Evolutionary conservation across 1,140 invertebrate species (phyloP).

Genomic region (Drosophila nasuta): DNA sequence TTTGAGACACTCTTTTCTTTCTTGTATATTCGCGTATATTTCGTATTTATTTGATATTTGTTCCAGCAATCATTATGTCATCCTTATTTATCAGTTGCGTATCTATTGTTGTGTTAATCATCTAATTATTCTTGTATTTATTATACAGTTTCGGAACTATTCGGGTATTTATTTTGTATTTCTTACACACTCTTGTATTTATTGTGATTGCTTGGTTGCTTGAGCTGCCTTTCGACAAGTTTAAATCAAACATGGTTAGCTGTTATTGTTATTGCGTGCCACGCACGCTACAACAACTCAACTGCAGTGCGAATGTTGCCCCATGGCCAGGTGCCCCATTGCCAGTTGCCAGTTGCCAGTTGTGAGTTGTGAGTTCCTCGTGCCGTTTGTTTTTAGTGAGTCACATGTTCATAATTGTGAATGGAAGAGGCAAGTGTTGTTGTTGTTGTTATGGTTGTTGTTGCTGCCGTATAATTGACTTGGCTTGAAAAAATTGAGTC

Average conservation of each 20-base stretch:
- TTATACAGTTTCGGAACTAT: no score
- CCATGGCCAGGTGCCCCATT: not conserved
- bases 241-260: conserved; percentile 71
- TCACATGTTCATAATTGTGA: conserved; percentile 71
- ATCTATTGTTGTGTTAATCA: no score
- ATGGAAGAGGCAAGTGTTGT: conserved; percentile 20
- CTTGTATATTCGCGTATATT: no score
- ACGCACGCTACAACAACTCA: conserved; percentile 50
- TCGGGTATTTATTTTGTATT: not conserved
- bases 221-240: conserved; percentile 66
- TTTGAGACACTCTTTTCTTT: no score
- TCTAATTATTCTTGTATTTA: no score
- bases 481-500: conserved; percentile 72
- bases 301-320: conserved; percentile 3
- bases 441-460: conserved; percentile 7
- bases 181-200: conserved; percentile 14
- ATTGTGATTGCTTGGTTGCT: conserved; percentile 4
- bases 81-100: no score
- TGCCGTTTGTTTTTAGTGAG: conserved; percentile 26
- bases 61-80: no score
- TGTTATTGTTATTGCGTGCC: conserved; percentile 61
- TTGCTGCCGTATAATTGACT: conserved; percentile 64
- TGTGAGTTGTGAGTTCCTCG: conserved; percentile 3
- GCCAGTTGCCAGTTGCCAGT: not conserved
- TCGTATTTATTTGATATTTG: no score